These are phyloP conservation scores for Ridgeia piscesae DNA, from an alignment of 1,140 invertebrate species.

Conservation along the genomic window DNA sequence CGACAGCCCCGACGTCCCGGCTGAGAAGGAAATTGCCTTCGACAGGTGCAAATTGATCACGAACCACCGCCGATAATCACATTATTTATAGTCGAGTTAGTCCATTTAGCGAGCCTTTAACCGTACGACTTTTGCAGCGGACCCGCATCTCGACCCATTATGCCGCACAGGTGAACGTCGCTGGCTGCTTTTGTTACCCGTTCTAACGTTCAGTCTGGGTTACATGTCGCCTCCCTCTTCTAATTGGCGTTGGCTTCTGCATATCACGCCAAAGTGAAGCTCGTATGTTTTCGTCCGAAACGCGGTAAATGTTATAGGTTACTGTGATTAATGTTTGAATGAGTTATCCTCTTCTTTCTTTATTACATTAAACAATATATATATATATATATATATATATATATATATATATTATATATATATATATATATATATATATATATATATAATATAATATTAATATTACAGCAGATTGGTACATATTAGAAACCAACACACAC, in stretches of 20 bases:
- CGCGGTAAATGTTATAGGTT: not conserved
- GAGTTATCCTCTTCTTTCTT: not conserved
- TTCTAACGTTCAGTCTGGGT: not conserved
- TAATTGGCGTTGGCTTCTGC: not conserved
- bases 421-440: no score
- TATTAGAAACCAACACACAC: no score
- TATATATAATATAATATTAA: no score
- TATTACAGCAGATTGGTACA: no score
- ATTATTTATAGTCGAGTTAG: constrained; percentile 1
- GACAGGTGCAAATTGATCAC: constrained; percentile 4
- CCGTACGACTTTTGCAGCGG: not conserved
- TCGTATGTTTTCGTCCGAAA: not conserved
- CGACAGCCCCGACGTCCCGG: not conserved
- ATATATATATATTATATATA: no score
- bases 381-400: no score
- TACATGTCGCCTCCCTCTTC: not conserved
- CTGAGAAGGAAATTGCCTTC: not conserved
- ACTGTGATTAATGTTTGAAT: not conserved
- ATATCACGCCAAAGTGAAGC: not conserved
- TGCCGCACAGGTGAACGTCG: not conserved
- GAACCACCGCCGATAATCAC: not conserved
- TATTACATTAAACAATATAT: no score
- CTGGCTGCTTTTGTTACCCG: not conserved
- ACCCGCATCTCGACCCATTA: not conserved
- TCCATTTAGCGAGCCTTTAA: not conserved